Evolutionary conservation across 2,113 vertebrate genomes (phyloP).

Genomic region (Daubentonia madagascariensis): DNA sequence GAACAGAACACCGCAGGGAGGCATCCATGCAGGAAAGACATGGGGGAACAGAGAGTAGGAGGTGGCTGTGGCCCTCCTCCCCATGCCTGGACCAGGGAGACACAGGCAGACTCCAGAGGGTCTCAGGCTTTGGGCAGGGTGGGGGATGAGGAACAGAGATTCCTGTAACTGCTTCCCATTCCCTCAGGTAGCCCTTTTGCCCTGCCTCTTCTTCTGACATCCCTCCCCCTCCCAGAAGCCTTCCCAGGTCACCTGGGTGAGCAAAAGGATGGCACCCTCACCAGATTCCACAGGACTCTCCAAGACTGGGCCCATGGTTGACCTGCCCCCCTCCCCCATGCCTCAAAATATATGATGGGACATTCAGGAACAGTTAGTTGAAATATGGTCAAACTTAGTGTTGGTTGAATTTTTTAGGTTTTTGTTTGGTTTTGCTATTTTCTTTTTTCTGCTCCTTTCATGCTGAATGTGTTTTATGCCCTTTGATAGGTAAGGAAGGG

Average conservation of each 20-base stretch:
- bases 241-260: neutral
- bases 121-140: neutral
- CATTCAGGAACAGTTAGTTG: fast-evolving
- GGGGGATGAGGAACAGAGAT: no score
- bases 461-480: neutral
- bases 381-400: neutral
- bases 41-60: neutral
- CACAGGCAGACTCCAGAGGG: neutral
- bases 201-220: neutral
- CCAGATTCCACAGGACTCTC: neutral
- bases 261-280: neutral
- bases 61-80: neutral
- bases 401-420: neutral
- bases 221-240: neutral
- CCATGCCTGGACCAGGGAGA: neutral
- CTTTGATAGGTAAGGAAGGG: neutral
- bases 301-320: neutral
- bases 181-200: neutral
- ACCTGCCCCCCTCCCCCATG: fast-evolving
- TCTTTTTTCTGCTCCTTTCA: neutral
- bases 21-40: neutral
- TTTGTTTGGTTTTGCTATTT: neutral
- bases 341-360: neutral
- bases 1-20: neutral
- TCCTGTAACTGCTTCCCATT: neutral